Percentiles rank a stretch among this genome's conserved stretches.
Evolutionary conservation across 1,140 invertebrate genomes (phyloP).

Genomic region (Drosophila ficusphila): DNA sequence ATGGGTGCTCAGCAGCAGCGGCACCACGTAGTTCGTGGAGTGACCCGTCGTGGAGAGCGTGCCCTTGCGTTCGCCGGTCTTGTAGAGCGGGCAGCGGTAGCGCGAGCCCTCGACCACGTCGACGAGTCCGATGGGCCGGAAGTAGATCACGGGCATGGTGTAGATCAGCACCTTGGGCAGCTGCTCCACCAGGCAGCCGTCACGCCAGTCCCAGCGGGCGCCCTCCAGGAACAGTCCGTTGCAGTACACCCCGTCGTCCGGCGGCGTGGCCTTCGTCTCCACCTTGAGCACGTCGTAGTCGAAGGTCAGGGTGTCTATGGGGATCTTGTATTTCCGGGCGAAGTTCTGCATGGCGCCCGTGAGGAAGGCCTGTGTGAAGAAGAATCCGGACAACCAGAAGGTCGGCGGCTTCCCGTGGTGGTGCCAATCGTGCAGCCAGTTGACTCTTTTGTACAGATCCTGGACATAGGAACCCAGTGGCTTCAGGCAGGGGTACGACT

Average conservation of each 20-base stretch:
- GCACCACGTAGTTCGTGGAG: constrained; percentile 95
- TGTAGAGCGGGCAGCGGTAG: constrained; percentile 94
- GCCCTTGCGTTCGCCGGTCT: constrained; percentile 93
- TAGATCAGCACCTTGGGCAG: constrained; percentile 93
- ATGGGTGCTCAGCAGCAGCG: constrained; percentile 90
- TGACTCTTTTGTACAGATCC: constrained; percentile 92
- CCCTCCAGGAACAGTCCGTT: constrained; percentile 94
- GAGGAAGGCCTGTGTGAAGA: constrained; percentile 96
- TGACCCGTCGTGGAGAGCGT: constrained; percentile 94
- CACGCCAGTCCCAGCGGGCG: constrained; percentile 90
- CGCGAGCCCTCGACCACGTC: constrained; percentile 86
- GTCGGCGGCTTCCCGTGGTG: constrained; percentile 88
- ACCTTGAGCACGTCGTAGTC: constrained; percentile 89
- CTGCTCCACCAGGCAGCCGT: constrained; percentile 89
- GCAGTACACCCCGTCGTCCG: constrained; percentile 91
- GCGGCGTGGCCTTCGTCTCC: constrained; percentile 85
- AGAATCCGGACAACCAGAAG: constrained; percentile 98
- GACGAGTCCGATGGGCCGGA: constrained; percentile 85
- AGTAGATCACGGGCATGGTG: constrained; percentile 90
- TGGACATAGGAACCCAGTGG: constrained; percentile 93
- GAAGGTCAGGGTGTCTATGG: constrained; percentile 94
- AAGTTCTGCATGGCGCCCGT: constrained; percentile 96
- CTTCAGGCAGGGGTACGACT: constrained; percentile 96
- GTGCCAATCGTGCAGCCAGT: constrained; percentile 91
- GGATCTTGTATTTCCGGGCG: constrained; percentile 93